Evolutionary conservation across 2,113 vertebrate species (phyloP), one percentile per base, ranked within the genome.

Genomic region (Python bivittatus): DNA sequence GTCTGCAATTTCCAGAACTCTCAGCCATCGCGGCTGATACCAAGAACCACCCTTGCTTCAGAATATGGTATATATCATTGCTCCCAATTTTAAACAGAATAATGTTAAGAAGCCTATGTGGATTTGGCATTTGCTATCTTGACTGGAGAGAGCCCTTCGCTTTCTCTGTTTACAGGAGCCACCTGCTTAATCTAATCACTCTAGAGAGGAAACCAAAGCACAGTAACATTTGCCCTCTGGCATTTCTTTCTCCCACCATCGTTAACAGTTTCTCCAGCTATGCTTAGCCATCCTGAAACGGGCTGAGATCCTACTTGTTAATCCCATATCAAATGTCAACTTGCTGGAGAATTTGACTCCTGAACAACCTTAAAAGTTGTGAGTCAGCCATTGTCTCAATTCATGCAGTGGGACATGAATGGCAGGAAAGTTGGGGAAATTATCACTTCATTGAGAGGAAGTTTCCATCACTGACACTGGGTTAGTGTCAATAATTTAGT

Each of bases 141-240:
- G 84, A 72, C 29, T 61, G 53, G 60, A 44, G 61, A 79, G 53
- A 72, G 42, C 5, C n/a, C 83, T 79, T 23, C 86, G 38, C 86
- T 42, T 23, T 86, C 83, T 93, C 87, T 84, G n/a, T 61, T 94
- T 93, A 91, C 83, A 89, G 12, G 3, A 23, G 42, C 88, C 90
- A 94, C 93, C 93, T 93, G 93, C 60, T 57, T 88, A 92, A 54
- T 88, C 85, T 38, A 84, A 53, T 88, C 92, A 90, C 90, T 91
- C 83, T 2, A 33, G 61, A 92, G 94, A 60, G 89, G 86, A 90
- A 87, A 84, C 60, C 57, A 72, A 33, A 89, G 61, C 86, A 13
- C 6, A 33, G n/a, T 83, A n/a, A 89, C 23, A 53, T 58, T 1
- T 3, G 89, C 86, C 87, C 89, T 85, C 86, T 88, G 84, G 64